Evolutionary conservation across 2,113 vertebrate species (phyloP).

Genomic region (Corydoras sp.): DNA sequence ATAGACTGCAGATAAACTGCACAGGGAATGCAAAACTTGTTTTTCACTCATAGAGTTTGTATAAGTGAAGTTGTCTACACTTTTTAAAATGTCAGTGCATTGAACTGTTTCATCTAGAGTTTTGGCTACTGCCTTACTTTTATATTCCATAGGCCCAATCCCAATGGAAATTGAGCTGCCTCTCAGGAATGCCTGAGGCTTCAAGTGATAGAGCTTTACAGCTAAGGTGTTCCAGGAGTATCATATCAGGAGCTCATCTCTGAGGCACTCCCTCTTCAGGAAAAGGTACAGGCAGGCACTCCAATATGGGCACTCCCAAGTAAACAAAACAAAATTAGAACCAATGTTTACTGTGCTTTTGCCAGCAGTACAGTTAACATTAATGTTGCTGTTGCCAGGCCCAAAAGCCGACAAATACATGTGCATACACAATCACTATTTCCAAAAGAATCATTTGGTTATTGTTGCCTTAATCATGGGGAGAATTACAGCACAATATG

Average conservation of each 20-base stretch:
- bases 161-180: constrained; percentile 57
- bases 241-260: constrained; percentile 46
- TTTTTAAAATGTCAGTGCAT: constrained; percentile 23
- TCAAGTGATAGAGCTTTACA: constrained; percentile 61
- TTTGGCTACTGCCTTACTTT: constrained; percentile 34
- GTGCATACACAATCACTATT: constrained; percentile 46
- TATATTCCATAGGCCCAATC: constrained; percentile 53
- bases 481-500: constrained; percentile 8
- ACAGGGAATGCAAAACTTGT: constrained; percentile 7
- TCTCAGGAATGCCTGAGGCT: constrained; percentile 65
- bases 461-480: constrained; percentile 42
- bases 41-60: constrained; percentile 20
- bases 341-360: constrained; percentile 33
- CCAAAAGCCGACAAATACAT: constrained; percentile 55
- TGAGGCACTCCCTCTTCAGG: constrained; percentile 7
- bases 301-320: constrained; percentile 22
- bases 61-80: not conserved
- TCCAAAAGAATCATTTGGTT: constrained; percentile 4
- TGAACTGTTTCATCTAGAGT: constrained; percentile 39
- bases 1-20: constrained; percentile 59
- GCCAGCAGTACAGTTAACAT: constrained; percentile 23
- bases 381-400: constrained; percentile 18
- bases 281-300: constrained; percentile 30
- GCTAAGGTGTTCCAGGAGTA: constrained; percentile 55
- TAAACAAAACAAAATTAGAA: constrained; percentile 44